Conservation (phyloP, 1,140 invertebrate species). For the Cydia amplana region DNA sequence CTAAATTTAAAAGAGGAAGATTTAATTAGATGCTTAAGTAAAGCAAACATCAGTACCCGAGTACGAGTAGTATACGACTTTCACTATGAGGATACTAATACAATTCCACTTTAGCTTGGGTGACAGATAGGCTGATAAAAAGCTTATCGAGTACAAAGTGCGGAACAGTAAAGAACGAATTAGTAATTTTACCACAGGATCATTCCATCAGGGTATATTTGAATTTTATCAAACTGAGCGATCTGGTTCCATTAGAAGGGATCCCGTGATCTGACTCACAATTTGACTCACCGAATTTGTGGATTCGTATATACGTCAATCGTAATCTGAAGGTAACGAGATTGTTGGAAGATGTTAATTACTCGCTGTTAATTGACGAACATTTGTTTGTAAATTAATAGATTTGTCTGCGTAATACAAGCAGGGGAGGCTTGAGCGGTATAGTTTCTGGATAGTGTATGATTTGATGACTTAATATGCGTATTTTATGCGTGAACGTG, state of each 20-base stretch:
- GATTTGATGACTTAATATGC: background rate
- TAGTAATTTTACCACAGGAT: slow-evolving; percentile 1
- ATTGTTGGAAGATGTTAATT: slow-evolving; percentile 8
- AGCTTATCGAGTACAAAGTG: background rate
- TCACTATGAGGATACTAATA: too few species aligned
- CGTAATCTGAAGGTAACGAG: slow-evolving; percentile 7
- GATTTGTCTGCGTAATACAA: slow-evolving; percentile 6
- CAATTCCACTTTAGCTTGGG: too few species aligned
- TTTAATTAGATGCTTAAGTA: too few species aligned
- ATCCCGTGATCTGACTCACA: slow-evolving; percentile 38
- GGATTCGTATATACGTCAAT: slow-evolving; percentile 8
- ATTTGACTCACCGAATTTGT: slow-evolving; percentile 38
- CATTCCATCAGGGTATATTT: slow-evolving; percentile 13
- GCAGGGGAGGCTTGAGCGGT: background rate
- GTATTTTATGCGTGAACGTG: background rate
- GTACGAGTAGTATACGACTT: too few species aligned
- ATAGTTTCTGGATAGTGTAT: background rate
- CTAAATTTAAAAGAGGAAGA: too few species aligned
- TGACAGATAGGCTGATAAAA: background rate
- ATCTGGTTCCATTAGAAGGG: slow-evolving; percentile 38
- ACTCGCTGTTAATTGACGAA: background rate
- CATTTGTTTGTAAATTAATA: slow-evolving; percentile 9
- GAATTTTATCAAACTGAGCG: slow-evolving; percentile 38
- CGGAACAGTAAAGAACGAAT: slow-evolving; percentile 7
- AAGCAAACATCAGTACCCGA: too few species aligned